Evolutionary conservation across 2,888 invertebrate genomes (phyloP).

Genomic region (Eilema sororculum): DNA sequence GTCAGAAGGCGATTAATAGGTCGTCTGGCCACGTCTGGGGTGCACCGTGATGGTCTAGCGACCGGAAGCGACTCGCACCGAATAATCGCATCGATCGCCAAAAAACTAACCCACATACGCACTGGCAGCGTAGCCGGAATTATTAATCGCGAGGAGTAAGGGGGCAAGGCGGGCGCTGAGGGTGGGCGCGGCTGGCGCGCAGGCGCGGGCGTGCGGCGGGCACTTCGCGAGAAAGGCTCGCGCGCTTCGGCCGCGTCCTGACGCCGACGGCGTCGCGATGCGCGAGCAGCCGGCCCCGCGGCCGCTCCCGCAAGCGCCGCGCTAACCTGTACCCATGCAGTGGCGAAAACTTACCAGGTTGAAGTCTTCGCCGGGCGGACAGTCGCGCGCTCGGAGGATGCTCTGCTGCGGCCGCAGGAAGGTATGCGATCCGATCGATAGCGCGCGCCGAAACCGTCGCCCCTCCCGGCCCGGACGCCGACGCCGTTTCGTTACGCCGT

Average conservation of each 20-base stretch:
- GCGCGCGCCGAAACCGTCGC: constrained; percentile 83
- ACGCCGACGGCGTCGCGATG: constrained; percentile 79
- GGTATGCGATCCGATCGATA: constrained; percentile 89
- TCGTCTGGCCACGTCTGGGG: constrained; percentile 71
- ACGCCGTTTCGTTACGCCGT: constrained; percentile 60
- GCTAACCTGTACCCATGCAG: constrained; percentile 92
- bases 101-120: constrained; percentile 87
- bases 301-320: constrained; percentile 86
- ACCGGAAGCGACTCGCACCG: constrained; percentile 79
- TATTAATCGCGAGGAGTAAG: constrained; percentile 84
- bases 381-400: constrained; percentile 94
- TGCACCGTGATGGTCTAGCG: constrained; percentile 72
- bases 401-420: constrained; percentile 98
- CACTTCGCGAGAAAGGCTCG: constrained; percentile 84
- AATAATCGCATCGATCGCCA: constrained; percentile 86
- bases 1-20: constrained; percentile 77
- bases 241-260: constrained; percentile 82
- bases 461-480: constrained; percentile 84
- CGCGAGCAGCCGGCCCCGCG: constrained; percentile 82
- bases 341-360: constrained; percentile 94
- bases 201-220: constrained; percentile 75
- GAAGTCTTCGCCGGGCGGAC: constrained; percentile 90
- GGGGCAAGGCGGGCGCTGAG: constrained; percentile 71
- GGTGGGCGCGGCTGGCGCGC: constrained; percentile 65
- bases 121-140: constrained; percentile 86